These are phyloP conservation scores for Machimus rusticus DNA, from an alignment of 2,888 invertebrate species.

Conservation along the genomic window DNA sequence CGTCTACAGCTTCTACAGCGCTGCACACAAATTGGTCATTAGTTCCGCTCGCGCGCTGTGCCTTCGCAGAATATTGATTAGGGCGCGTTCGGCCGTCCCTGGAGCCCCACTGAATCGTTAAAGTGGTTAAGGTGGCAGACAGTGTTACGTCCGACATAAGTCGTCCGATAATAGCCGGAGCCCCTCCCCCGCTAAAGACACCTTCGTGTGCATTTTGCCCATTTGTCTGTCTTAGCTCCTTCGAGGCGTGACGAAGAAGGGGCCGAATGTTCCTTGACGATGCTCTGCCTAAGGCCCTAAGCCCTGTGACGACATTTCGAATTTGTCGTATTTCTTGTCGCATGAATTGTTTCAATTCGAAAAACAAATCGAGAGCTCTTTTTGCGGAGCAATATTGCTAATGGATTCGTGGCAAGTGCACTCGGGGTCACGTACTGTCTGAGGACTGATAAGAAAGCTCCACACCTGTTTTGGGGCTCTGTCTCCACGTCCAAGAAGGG, in stretches of 20 bases:
- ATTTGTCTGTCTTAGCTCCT: neutral
- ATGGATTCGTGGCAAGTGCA: neutral
- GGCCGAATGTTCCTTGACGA: neutral
- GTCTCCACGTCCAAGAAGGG: neutral
- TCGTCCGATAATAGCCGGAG: neutral
- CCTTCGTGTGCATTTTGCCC: constrained; percentile 9
- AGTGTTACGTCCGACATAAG: neutral
- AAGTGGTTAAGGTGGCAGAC: neutral
- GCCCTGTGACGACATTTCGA: neutral
- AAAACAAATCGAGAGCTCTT: neutral
- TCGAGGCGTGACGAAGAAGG: neutral
- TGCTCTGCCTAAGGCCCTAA: neutral
- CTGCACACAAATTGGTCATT: constrained; percentile 8
- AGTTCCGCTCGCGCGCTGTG: constrained; percentile 8
- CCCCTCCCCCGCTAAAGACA: neutral
- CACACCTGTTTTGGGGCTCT: neutral
- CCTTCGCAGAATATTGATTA: neutral
- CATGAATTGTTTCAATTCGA: neutral
- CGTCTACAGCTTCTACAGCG: neutral
- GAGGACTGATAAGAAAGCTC: neutral
- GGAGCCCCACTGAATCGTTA: neutral
- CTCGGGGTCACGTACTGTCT: neutral
- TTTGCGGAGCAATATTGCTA: neutral
- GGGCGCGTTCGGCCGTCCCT: neutral
- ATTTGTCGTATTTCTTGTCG: neutral